Evolutionary conservation across 2,113 vertebrate species (phyloP).

Genomic region (Oryzias curvinotus): DNA sequence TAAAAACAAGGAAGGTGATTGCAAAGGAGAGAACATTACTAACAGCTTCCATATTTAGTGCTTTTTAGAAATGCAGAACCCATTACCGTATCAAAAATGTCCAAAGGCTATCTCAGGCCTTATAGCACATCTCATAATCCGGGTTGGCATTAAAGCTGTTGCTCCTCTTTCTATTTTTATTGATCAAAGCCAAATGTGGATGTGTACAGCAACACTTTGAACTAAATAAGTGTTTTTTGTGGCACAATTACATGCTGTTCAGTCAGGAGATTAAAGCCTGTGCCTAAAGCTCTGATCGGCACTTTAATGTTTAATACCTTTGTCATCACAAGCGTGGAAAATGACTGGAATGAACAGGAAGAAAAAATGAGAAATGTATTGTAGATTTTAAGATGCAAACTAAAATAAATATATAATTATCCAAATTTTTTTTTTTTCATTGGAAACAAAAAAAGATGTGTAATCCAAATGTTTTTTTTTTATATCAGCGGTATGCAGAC

Average conservation of each 20-base stretch:
- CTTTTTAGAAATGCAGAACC: conserved; percentile 1
- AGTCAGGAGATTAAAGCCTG: conserved; percentile 32
- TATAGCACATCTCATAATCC: conserved; percentile 41
- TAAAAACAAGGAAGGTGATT: not conserved
- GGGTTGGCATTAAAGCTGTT: conserved; percentile 21
- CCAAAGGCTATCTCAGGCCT: conserved; percentile 7
- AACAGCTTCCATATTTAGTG: conserved; percentile 1
- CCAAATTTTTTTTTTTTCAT: not conserved
- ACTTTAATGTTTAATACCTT: conserved; percentile 9
- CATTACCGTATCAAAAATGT: conserved; percentile 8
- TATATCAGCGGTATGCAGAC: not conserved
- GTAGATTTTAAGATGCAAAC: not conserved
- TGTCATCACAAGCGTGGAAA: conserved; percentile 8
- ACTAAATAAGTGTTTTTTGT: conserved; percentile 43
- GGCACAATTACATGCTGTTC: conserved; percentile 33
- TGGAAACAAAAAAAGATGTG: not conserved
- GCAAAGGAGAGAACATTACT: not conserved
- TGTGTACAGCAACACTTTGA: conserved; percentile 38
- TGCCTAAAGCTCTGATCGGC: conserved; percentile 1
- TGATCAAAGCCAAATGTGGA: conserved; percentile 52
- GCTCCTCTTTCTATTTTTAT: conserved; percentile 24
- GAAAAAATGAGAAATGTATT: not conserved
- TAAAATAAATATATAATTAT: not conserved
- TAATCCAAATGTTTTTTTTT: too few relatives aligned
- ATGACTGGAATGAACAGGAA: conserved; percentile 16